phyloP scores from a whole-genome alignment of 1,140 invertebrate genomes.

The Diorhabda elongata region DNA sequence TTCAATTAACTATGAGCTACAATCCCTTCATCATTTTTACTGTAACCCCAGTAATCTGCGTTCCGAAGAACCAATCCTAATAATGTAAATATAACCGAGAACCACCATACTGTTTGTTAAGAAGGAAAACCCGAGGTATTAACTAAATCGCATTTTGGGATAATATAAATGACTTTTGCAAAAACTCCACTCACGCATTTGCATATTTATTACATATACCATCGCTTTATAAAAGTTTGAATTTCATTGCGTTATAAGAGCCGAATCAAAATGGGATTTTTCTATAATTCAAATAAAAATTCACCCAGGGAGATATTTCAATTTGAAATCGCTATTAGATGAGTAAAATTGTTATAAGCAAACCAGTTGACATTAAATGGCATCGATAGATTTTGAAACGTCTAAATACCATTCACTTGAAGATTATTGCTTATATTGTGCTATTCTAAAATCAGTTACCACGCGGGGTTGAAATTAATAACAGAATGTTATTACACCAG shows the following conservation, averaged over 20 bases:
- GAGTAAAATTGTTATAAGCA: background rate
- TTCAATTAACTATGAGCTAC: no score
- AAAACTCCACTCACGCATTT: constrained; percentile 13
- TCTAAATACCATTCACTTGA: no score
- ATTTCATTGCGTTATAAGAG: background rate
- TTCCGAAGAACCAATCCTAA: no score
- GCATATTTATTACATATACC: constrained; percentile 11
- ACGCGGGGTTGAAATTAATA: no score
- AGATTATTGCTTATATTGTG: no score
- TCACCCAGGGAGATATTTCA: background rate
- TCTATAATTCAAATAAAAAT: constrained; percentile 1
- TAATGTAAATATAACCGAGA: background rate
- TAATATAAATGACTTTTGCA: constrained; percentile 15
- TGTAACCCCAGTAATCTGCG: no score
- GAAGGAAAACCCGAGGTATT: constrained; percentile 14
- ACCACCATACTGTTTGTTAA: constrained; percentile 1
- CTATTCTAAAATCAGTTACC: no score
- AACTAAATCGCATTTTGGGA: constrained; percentile 15
- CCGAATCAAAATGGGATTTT: background rate
- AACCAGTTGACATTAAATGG: no score
- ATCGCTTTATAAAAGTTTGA: constrained; percentile 3
- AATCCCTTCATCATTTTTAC: no score
- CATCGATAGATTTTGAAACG: no score
- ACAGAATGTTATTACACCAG: no score
- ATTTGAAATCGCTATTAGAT: background rate